Evolutionary conservation across 2,888 invertebrate genomes (phyloP).

Genomic region (Phengaris arion): DNA sequence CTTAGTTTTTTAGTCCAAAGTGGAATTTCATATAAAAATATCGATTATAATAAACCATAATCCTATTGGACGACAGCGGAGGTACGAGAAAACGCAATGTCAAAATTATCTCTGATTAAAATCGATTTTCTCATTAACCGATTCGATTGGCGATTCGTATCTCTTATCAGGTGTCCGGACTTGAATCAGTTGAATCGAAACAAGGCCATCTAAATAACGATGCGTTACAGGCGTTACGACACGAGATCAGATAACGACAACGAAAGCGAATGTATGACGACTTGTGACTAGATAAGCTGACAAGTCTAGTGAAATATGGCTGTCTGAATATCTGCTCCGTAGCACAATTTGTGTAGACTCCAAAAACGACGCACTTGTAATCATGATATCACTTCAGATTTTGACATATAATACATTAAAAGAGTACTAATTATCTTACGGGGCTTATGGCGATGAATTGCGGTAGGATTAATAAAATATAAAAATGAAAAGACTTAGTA

Average conservation of each 20-base stretch:
- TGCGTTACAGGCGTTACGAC: slow-evolving; percentile 61
- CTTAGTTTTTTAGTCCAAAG: too few species aligned
- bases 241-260: slow-evolving; percentile 67
- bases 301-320: not conserved
- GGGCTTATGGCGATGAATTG: too few species aligned
- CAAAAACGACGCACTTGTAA: too few species aligned
- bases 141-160: slow-evolving; percentile 28
- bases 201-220: slow-evolving; percentile 58
- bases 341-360: not conserved
- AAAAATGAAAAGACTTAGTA: too few species aligned
- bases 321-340: not conserved
- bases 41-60: not conserved
- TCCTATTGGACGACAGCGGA: not conserved
- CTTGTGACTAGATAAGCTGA: slow-evolving; percentile 23
- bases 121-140: slow-evolving; percentile 31
- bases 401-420: not conserved
- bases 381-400: too few species aligned
- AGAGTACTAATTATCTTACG: too few species aligned
- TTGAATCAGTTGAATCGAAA: slow-evolving; percentile 52
- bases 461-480: too few species aligned
- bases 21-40: too few species aligned
- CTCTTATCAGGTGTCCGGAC: slow-evolving; percentile 41
- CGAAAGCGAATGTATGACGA: slow-evolving; percentile 53
- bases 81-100: slow-evolving; percentile 17
- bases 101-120: slow-evolving; percentile 32